Conservation (phyloP, 1,140 invertebrate genomes). For the fruit fly (Drosophila melanogaster) region DNA sequence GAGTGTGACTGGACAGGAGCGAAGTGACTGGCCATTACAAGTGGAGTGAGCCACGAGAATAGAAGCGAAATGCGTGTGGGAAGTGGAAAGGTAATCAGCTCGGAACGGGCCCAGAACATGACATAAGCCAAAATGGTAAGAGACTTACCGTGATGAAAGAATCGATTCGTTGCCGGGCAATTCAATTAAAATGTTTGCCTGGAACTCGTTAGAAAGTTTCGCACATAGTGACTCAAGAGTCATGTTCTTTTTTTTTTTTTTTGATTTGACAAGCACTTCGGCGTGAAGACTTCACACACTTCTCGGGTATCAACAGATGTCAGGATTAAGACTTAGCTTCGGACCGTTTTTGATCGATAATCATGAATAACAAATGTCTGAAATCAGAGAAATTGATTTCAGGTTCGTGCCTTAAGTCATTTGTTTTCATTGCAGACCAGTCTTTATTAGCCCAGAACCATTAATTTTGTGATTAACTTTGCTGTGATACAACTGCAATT, state of each 20-base stretch:
- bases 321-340: constrained; percentile 8
- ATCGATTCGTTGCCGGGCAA: constrained; percentile 20
- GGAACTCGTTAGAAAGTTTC: constrained; percentile 52
- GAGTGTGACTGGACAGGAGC: constrained; percentile 24
- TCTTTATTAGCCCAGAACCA: constrained; percentile 37
- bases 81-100: constrained; percentile 51
- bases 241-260: constrained; percentile 33
- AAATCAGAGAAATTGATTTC: constrained; percentile 12
- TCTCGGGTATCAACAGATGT: constrained; percentile 40
- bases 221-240: constrained; percentile 15
- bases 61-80: constrained; percentile 38
- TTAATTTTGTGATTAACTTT: constrained; percentile 14
- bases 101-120: constrained; percentile 55
- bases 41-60: constrained; percentile 24
- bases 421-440: constrained; percentile 26
- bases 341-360: neutral
- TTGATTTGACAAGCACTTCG: constrained; percentile 33
- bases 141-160: constrained; percentile 53
- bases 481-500: constrained; percentile 6
- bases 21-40: constrained; percentile 42
- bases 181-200: constrained; percentile 59
- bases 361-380: neutral
- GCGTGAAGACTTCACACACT: constrained; percentile 33
- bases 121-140: constrained; percentile 71
- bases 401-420: constrained; percentile 49